These are phyloP conservation scores for Osmoderma eremita DNA, from an alignment of 2,888 invertebrate species.

Conservation along the genomic window DNA sequence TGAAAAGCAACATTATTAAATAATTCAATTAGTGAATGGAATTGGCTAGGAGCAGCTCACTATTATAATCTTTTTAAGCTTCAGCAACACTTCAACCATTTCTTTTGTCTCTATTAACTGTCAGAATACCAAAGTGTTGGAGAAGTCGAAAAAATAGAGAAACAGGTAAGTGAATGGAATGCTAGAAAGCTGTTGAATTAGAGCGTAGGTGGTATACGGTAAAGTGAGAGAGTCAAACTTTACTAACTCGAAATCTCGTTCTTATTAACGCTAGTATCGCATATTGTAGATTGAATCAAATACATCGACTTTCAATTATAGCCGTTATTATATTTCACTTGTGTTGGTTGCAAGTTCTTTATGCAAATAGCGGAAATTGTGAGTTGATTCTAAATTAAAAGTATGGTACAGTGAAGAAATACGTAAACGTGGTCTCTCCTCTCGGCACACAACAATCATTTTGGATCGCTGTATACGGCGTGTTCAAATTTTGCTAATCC, in stretches of 20 bases:
- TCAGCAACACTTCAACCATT: neutral
- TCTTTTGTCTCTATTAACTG: neutral
- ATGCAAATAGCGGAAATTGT: too few relatives aligned
- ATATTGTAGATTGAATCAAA: constrained; percentile 46
- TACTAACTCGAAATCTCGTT: constrained; percentile 52
- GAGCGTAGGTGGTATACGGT: constrained; percentile 55
- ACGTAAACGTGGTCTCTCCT: too few relatives aligned
- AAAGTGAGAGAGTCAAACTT: constrained; percentile 55
- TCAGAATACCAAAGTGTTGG: neutral
- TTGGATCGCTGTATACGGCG: too few relatives aligned
- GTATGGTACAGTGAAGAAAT: too few relatives aligned
- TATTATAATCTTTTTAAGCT: constrained; percentile 14
- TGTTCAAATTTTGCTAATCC: too few relatives aligned
- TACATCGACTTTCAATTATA: constrained; percentile 46
- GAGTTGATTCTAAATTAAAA: too few relatives aligned
- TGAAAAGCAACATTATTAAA: constrained; percentile 6
- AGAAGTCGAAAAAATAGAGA: constrained; percentile 4
- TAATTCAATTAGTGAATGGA: constrained; percentile 23
- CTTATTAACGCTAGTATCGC: constrained; percentile 21
- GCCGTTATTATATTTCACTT: constrained; percentile 35
- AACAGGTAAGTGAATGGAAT: constrained; percentile 55
- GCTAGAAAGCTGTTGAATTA: constrained; percentile 57
- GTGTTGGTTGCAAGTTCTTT: too few relatives aligned
- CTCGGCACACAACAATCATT: too few relatives aligned
- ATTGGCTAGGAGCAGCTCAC: constrained; percentile 15